phyloP scores from a whole-genome alignment of 2,113 vertebrate species.

The Eptatretus burgeri region DNA sequence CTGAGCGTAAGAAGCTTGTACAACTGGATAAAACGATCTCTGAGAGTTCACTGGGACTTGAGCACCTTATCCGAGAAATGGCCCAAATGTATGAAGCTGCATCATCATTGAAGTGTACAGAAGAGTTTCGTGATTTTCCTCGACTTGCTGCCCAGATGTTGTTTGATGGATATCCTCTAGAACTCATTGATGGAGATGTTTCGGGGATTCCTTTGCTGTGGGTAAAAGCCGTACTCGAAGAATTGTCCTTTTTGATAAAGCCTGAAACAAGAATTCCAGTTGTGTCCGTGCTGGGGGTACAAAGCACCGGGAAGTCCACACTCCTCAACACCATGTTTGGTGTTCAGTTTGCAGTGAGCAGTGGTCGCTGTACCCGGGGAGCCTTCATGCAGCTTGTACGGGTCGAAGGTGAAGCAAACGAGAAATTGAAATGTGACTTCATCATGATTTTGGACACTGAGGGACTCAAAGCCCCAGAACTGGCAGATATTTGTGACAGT shows the following conservation, averaged over 20 bases:
- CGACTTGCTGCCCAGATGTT: conserved; percentile 19
- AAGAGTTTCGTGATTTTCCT: conserved; percentile 10
- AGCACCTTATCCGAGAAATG: conserved; percentile 31
- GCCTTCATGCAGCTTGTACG: conserved; percentile 8
- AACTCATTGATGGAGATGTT: conserved; percentile 29
- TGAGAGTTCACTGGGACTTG: background rate
- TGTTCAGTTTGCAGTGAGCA: conserved; percentile 11
- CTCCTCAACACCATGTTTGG: conserved; percentile 40
- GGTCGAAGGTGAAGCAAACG: background rate
- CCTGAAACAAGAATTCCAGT: conserved; percentile 18
- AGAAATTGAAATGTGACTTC: conserved; percentile 13
- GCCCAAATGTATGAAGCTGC: conserved; percentile 33
- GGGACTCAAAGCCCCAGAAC: conserved; percentile 6
- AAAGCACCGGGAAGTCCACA: conserved; percentile 34
- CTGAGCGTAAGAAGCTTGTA: background rate
- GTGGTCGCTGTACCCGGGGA: conserved; percentile 7
- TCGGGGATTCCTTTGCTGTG: conserved; percentile 27
- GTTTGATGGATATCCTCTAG: conserved; percentile 25
- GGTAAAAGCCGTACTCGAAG: conserved; percentile 23
- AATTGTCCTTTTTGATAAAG: conserved; percentile 15
- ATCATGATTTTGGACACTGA: conserved; percentile 9
- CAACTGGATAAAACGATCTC: background rate
- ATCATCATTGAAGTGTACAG: conserved; percentile 11
- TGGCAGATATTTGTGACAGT: conserved; percentile 7
- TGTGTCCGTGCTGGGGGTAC: conserved; percentile 25